Evolutionary conservation across 2,888 invertebrate species (phyloP), one percentile per base, ranked within the genome.

Genomic region (Nomada goodeniana): DNA sequence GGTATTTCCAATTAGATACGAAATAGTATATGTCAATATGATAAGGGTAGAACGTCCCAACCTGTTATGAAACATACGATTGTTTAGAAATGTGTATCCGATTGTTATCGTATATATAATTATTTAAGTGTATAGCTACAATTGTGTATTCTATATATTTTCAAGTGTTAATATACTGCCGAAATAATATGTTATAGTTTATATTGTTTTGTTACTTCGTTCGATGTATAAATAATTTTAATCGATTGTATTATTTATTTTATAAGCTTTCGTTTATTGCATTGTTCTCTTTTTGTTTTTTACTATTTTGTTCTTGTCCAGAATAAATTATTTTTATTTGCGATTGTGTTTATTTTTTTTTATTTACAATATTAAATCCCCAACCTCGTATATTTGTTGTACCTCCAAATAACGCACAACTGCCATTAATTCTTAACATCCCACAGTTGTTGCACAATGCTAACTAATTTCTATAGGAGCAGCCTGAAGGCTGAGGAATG

Each of bases 381-480:
- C 29, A 20, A 13, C 44, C 55, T 53, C 9, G 11, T 9, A 11
- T n/a, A 9, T 7, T 26, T 15, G 11, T 57, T 50, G 9, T 2
- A 11, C 18, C 5, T 44, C 26, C 5, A 57, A 23, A 20, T 23
- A 18, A 15, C 36, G 11, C 2, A 13, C 15, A 3, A n/a, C 42
- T 18, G 7, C 7, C n/a, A 9, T 13, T 64, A n/a, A 18, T 57
- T 29, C 9, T 29, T n/a, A 2, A 1, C 11, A 13, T 29, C 13
- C 18, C 7, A 18, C 23, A 36, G 13, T 42, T 64, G 20, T 69
- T 57, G 20, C 42, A n/a, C 23, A 76, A 69, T 60, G 52, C 67
- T 9, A 55, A 82, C 61, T 82, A 59, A 63, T 74, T 57, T 13
- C n/a, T 11, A n/a, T 55, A 89, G 89, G 88, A 88, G 86, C 77